Percentiles rank a stretch among this genome's conserved stretches.
Conservation (phyloP, 2,113 vertebrate species). For the Mola mola region DNA sequence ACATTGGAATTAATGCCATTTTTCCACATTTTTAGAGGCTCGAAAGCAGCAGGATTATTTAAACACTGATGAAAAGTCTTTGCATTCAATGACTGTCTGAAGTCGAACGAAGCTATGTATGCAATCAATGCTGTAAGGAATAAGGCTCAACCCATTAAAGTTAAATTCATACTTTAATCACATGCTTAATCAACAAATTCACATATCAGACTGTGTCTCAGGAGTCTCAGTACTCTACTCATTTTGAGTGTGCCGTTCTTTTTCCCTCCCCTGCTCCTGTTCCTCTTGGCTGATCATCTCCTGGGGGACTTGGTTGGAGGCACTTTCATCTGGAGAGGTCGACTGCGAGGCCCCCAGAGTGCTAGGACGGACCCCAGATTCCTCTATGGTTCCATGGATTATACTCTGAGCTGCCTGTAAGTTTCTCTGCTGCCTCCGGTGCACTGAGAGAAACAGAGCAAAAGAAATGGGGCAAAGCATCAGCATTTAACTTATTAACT, state of each 20-base stretch:
- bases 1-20: too few relatives aligned
- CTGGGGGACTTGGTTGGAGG: slow-evolving; percentile 29
- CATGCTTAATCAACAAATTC: too few relatives aligned
- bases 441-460: slow-evolving; percentile 78
- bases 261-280: slow-evolving; percentile 4
- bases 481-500: not conserved
- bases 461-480: not conserved
- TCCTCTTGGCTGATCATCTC: slow-evolving; percentile 21
- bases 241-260: not conserved
- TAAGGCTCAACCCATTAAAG: too few relatives aligned
- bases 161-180: too few relatives aligned
- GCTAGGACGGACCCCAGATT: not conserved
- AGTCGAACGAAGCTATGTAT: too few relatives aligned
- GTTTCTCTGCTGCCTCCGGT: slow-evolving; percentile 85
- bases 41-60: too few relatives aligned
- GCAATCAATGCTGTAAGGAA: too few relatives aligned
- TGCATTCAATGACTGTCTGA: too few relatives aligned
- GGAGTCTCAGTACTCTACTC: slow-evolving; percentile 1
- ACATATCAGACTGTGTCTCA: too few relatives aligned
- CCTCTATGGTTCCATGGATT: slow-evolving; percentile 73
- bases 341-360: not conserved
- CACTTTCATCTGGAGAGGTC: slow-evolving; percentile 29
- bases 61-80: too few relatives aligned
- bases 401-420: slow-evolving; percentile 85
- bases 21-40: too few relatives aligned